Conservation (phyloP, 1,140 invertebrate genomes). For the Tribolium castaneum region DNA sequence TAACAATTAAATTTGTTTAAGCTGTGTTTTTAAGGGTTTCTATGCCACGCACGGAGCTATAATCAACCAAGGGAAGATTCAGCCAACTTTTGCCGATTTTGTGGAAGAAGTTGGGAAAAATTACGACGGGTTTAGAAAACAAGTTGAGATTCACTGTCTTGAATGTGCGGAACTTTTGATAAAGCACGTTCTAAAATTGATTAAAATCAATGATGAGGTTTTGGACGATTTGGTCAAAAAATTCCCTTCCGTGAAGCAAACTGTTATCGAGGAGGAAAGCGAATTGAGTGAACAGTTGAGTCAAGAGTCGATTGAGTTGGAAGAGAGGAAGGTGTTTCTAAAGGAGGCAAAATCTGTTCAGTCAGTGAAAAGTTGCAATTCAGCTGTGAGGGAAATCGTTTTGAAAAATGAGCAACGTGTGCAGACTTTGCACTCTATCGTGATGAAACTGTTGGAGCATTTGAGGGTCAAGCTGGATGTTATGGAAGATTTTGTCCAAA, state of each 20-base stretch:
- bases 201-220: slow-evolving; percentile 6
- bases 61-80: slow-evolving; percentile 23
- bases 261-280: neutral
- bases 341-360: neutral
- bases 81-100: slow-evolving; percentile 19
- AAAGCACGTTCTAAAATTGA: neutral
- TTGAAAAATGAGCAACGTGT: neutral
- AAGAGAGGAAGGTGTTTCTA: neutral
- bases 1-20: no score
- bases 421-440: neutral
- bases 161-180: slow-evolving; percentile 22
- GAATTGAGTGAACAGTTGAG: neutral
- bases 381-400: neutral
- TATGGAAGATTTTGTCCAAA: neutral
- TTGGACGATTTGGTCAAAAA: slow-evolving; percentile 9
- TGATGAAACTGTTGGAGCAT: neutral
- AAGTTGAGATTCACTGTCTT: slow-evolving; percentile 46
- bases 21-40: slow-evolving; percentile 41
- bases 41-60: slow-evolving; percentile 32
- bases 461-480: neutral
- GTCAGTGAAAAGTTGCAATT: neutral
- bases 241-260: neutral
- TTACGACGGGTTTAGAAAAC: slow-evolving; percentile 38
- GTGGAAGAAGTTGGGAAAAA: slow-evolving; percentile 19
- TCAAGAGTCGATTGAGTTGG: neutral